These are phyloP conservation scores for Nothura maculosa DNA, from an alignment of 2,797 vertebrate genomes.

Conservation along the genomic window DNA sequence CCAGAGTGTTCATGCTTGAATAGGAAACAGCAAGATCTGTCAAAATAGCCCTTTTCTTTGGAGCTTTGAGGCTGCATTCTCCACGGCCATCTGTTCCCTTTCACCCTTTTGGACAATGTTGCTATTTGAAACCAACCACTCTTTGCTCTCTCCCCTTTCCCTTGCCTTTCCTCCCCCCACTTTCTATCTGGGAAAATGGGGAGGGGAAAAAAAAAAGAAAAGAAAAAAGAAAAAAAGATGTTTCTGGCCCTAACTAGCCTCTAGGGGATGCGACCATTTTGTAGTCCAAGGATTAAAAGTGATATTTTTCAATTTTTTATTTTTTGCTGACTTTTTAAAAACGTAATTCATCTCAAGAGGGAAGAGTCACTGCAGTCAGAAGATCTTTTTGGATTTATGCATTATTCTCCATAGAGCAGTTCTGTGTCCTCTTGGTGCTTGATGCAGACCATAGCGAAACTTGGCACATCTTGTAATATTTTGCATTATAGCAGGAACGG, in stretches of 20 bases:
- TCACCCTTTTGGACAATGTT: slow-evolving; percentile 88
- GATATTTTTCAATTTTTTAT: slow-evolving; percentile 42
- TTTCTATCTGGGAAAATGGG: slow-evolving; percentile 22
- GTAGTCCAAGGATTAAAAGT: slow-evolving; percentile 26
- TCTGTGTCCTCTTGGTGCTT: not conserved
- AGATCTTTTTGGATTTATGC: slow-evolving; percentile 1
- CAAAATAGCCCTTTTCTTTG: slow-evolving; percentile 81
- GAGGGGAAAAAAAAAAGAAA: not conserved
- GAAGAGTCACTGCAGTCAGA: slow-evolving; percentile 27
- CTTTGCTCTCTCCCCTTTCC: slow-evolving; percentile 72
- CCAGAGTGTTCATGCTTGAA: slow-evolving; percentile 80
- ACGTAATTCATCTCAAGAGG: slow-evolving; percentile 36
- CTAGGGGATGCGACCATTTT: slow-evolving; percentile 36
- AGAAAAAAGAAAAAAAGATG: not conserved
- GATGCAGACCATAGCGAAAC: slow-evolving; percentile 7
- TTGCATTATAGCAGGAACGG: slow-evolving; percentile 1
- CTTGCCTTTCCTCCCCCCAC: not conserved
- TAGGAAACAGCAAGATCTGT: slow-evolving; percentile 86
- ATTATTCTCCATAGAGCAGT: slow-evolving; percentile 4
- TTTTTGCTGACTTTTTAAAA: slow-evolving; percentile 32
- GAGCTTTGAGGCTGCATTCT: slow-evolving; percentile 84
- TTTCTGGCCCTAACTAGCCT: slow-evolving; percentile 44
- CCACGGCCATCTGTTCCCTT: slow-evolving; percentile 88
- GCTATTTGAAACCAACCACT: slow-evolving; percentile 83
- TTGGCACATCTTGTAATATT: slow-evolving; percentile 43